Percentiles rank a stretch among this genome's conserved stretches.
These are phyloP conservation scores for Catocala fraxini DNA, from an alignment of 2,888 invertebrate species.

Conservation along the genomic window DNA sequence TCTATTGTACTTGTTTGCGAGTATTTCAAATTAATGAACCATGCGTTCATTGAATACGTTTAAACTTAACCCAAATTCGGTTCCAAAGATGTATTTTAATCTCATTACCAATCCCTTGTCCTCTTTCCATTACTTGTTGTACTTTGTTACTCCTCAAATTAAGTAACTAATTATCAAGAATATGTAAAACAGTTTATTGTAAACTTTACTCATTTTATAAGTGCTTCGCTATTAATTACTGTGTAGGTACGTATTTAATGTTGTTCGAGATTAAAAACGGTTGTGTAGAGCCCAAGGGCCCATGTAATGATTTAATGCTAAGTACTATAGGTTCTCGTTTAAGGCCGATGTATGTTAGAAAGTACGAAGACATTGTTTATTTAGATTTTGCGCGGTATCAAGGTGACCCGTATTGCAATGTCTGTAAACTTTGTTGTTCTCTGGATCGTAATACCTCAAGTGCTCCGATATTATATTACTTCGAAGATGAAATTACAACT, in stretches of 20 bases:
- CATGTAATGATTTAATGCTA: constrained; percentile 16
- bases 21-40: background rate
- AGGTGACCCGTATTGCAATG: constrained; percentile 40
- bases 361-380: constrained; percentile 37
- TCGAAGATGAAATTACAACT: constrained; percentile 20
- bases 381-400: constrained; percentile 34
- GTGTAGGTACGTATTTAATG: no score
- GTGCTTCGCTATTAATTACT: no score
- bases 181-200: no score
- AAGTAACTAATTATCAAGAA: no score
- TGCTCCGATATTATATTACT: constrained; percentile 20
- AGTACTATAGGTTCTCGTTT: constrained; percentile 32
- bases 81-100: no score
- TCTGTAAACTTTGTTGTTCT: constrained; percentile 33
- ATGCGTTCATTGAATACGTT: background rate
- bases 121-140: no score
- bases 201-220: no score
- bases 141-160: no score
- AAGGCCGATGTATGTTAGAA: constrained; percentile 32
- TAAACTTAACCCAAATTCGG: background rate
- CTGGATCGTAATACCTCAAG: constrained; percentile 29
- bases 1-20: background rate
- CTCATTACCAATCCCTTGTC: no score
- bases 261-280: no score
- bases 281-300: no score